Conservation (phyloP, 2,888 invertebrate species). For the Brachyptera putata region DNA sequence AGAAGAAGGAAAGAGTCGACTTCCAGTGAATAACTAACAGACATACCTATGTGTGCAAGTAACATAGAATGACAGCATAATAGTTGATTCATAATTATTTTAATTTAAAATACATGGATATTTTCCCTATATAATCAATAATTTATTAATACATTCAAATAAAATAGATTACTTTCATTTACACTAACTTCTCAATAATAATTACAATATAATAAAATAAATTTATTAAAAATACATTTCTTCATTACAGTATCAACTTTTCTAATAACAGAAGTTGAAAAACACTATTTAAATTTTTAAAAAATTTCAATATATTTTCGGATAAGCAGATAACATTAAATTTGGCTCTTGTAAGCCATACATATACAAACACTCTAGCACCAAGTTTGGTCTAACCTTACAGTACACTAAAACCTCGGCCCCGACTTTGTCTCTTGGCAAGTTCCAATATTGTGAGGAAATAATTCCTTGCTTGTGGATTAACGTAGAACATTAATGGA, state of each 20-base stretch:
- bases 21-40: too few relatives aligned
- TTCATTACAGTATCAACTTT: neutral
- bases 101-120: too few relatives aligned
- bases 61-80: too few relatives aligned
- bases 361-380: neutral
- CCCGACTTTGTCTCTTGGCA: constrained; percentile 51
- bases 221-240: too few relatives aligned
- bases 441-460: constrained; percentile 51
- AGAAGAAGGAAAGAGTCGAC: too few relatives aligned
- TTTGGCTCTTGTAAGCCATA: too few relatives aligned
- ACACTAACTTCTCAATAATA: neutral
- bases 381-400: constrained; percentile 35
- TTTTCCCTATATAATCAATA: too few relatives aligned
- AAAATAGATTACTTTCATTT: neutral
- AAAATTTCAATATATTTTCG: too few relatives aligned
- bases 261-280: neutral
- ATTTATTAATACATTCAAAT: neutral
- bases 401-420: constrained; percentile 51
- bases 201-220: neutral
- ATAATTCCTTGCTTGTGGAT: constrained; percentile 49
- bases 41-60: too few relatives aligned
- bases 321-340: too few relatives aligned
- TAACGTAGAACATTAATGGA: constrained; percentile 43
- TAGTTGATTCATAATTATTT: too few relatives aligned
- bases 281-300: constrained; percentile 1